Evolutionary conservation across 2,888 invertebrate species (phyloP), one percentile per base, ranked within the genome.

Genomic region (Thera obeliscata): DNA sequence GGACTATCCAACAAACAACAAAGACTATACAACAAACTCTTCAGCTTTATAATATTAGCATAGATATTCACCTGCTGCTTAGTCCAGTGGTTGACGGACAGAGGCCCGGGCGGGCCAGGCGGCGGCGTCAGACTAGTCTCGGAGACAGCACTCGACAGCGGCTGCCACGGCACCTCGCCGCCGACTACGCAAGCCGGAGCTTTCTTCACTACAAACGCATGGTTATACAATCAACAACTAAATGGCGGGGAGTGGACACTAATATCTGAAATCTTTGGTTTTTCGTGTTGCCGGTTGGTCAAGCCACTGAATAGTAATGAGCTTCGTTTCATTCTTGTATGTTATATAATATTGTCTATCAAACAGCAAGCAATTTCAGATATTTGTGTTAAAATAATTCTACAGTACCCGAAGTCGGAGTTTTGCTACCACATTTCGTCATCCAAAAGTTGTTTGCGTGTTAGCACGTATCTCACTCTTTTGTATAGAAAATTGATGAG

Each of bases 81-180:
- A 76, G 94, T 95, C 96, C 96, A 96, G 78, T 96, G 95, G 71
- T 82, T 87, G 81, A 89, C 86, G 61, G 88, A 85, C 62, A 82
- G 83, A 62, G 84, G 86, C 71, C 84, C 80, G 67, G 85, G 81
- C 73, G 83, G 78, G 77, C 58, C 87, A 91, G 86, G 86, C 76
- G 91, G 91, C 78, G 92, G 87, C 76, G 83, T 82, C 73, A 92
- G 89, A 78, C 92, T 91, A 61, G 87, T 86, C 84, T 94, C 93
- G 60, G 91, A 90, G 68, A 82, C 90, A 74, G 92, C 91, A 74
- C 89, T 86, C 65, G 93, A 91, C 82, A 92, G 87, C 86, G 94
- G 94, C 91, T 94, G 93, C 94, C 94, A 94, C 82, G 94, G 94
- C 88, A 94, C 90, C 89, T 94, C 94, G 84, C 93, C 91, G 83